phyloP scores from a whole-genome alignment of 2,888 invertebrate species.

The Cistogaster globosa region DNA sequence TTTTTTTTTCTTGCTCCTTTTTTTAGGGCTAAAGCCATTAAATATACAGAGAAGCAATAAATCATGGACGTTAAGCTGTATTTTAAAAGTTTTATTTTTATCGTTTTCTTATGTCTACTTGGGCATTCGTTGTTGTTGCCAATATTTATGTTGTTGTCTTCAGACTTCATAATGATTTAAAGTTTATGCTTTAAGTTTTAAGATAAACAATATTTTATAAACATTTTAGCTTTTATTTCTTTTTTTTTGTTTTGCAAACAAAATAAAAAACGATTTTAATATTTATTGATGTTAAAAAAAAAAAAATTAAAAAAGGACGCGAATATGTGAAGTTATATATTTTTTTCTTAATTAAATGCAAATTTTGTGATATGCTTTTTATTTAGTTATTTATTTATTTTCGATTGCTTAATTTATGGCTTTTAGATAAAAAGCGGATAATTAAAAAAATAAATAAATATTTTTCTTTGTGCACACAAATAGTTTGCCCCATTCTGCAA shows the following conservation, averaged over 20 bases:
- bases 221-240: constrained; percentile 51
- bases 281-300: constrained; percentile 44
- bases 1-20: constrained; percentile 61
- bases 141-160: constrained; percentile 70
- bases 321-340: constrained; percentile 22
- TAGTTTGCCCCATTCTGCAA: constrained; percentile 4
- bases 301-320: constrained; percentile 22
- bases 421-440: constrained; percentile 55
- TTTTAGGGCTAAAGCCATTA: constrained; percentile 76
- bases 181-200: constrained; percentile 67
- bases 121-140: constrained; percentile 56
- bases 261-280: constrained; percentile 26
- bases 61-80: constrained; percentile 82
- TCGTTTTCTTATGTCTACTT: constrained; percentile 60
- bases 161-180: constrained; percentile 70
- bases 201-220: constrained; percentile 70
- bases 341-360: constrained; percentile 66
- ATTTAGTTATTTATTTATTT: constrained; percentile 43
- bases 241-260: background rate
- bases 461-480: background rate
- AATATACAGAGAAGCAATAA: constrained; percentile 81
- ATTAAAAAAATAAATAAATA: background rate
- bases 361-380: constrained; percentile 56
- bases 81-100: constrained; percentile 71
- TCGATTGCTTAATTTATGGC: constrained; percentile 52